Percentiles rank a stretch among this genome's conserved stretches.
Conservation (phyloP, 2,113 vertebrate genomes). For the Penelope pileata region DNA sequence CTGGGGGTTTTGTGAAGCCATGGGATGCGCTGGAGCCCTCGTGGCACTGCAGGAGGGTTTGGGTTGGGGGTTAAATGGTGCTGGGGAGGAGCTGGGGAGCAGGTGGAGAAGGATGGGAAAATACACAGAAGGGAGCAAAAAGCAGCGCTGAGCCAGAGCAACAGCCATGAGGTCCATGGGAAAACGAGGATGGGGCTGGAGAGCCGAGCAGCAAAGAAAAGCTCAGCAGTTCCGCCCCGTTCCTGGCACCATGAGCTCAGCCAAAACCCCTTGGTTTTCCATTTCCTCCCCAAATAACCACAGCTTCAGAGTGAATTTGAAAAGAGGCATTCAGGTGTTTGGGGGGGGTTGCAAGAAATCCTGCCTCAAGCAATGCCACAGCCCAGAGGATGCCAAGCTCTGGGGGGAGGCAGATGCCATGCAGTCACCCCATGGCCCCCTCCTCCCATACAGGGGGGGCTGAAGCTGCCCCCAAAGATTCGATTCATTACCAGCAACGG, state of each 20-base stretch:
- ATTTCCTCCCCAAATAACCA: neutral
- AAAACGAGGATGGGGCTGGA: neutral
- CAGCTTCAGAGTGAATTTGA: neutral
- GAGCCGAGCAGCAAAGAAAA: neutral
- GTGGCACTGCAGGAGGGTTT: neutral
- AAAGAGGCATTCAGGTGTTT: neutral
- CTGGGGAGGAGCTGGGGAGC: neutral
- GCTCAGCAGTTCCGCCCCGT: fast-evolving
- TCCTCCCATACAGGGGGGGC: neutral
- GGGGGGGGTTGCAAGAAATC: neutral
- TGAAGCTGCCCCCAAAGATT: neutral
- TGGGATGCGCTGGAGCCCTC: neutral
- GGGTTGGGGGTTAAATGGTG: neutral
- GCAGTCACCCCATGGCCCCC: neutral
- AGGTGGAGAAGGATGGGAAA: neutral
- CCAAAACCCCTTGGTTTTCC: neutral
- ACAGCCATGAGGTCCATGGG: fast-evolving
- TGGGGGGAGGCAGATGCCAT: neutral
- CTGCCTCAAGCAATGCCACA: neutral
- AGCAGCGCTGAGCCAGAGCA: neutral
- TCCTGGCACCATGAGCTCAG: fast-evolving
- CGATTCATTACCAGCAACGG: neutral
- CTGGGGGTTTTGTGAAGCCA: neutral
- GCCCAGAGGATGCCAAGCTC: neutral
- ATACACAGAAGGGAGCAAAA: neutral